Conservation (phyloP, 2,113 vertebrate genomes). For the Cariama cristata region DNA sequence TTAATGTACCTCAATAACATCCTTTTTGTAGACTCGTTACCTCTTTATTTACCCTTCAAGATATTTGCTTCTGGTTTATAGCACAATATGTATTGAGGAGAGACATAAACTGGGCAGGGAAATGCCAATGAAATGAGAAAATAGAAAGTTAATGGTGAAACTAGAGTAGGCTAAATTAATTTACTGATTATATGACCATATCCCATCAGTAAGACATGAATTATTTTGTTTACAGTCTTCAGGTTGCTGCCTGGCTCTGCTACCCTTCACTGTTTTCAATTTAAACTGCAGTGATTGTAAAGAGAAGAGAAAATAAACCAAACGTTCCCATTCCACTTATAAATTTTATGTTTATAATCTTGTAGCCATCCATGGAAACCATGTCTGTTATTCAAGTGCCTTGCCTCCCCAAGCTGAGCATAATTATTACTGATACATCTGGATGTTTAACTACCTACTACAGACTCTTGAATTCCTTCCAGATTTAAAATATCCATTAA, state of each 20-base stretch:
- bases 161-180: conserved; percentile 78
- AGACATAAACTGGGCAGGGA: conserved; percentile 75
- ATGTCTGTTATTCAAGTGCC: conserved; percentile 72
- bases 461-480: conserved; percentile 73
- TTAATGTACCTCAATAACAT: conserved; percentile 70
- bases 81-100: conserved; percentile 72
- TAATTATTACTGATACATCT: conserved; percentile 78
- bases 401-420: conserved; percentile 65
- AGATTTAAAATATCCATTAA: conserved; percentile 71
- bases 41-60: conserved; percentile 78
- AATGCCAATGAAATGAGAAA: conserved; percentile 78
- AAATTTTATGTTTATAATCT: conserved; percentile 80
- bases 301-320: conserved; percentile 79
- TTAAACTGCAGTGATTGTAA: conserved; percentile 75
- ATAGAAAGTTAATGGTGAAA: conserved; percentile 79
- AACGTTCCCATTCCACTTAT: conserved; percentile 79
- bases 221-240: conserved; percentile 80
- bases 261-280: conserved; percentile 78
- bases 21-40: conserved; percentile 68
- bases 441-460: conserved; percentile 75
- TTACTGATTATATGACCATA: conserved; percentile 80
- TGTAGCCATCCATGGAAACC: conserved; percentile 78
- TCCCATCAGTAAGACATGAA: conserved; percentile 79
- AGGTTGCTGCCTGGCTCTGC: conserved; percentile 77
- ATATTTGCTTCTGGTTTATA: conserved; percentile 76